Evolutionary conservation across 2,888 invertebrate species (phyloP).

Genomic region (Lamellibrachia columna): DNA sequence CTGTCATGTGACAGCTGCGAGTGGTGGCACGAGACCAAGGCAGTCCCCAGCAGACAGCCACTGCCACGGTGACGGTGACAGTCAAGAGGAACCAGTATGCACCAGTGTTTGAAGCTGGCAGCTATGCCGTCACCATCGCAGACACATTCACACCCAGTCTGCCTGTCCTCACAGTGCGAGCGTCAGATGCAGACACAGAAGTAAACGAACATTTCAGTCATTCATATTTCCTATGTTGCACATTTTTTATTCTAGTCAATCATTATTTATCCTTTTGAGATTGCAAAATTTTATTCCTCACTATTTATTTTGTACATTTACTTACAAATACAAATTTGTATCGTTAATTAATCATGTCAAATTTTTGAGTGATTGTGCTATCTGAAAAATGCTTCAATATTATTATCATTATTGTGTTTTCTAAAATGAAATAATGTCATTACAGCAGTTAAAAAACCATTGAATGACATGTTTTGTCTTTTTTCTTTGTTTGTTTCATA

Average conservation of each 20-base stretch:
- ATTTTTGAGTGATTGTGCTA: not conserved
- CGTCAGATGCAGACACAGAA: slow-evolving; percentile 45
- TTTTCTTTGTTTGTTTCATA: not conserved
- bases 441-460: no score
- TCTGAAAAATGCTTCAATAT: not conserved
- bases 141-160: slow-evolving; percentile 50
- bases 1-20: slow-evolving; percentile 38
- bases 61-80: slow-evolving; percentile 42
- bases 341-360: not conserved
- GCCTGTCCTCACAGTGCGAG: slow-evolving; percentile 42
- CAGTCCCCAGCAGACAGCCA: slow-evolving; percentile 44
- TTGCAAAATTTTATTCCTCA: not conserved
- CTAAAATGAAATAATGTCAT: no score
- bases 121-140: slow-evolving; percentile 45
- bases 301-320: not conserved
- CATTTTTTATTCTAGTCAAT: not conserved
- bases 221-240: not conserved
- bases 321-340: not conserved
- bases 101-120: slow-evolving; percentile 36
- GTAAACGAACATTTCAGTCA: slow-evolving; percentile 34
- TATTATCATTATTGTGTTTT: not conserved
- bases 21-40: slow-evolving; percentile 49
- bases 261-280: not conserved
- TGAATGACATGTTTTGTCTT: no score
- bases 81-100: slow-evolving; percentile 41